Conservation (phyloP, 2,797 vertebrate species). For the Alauda arvensis region DNA sequence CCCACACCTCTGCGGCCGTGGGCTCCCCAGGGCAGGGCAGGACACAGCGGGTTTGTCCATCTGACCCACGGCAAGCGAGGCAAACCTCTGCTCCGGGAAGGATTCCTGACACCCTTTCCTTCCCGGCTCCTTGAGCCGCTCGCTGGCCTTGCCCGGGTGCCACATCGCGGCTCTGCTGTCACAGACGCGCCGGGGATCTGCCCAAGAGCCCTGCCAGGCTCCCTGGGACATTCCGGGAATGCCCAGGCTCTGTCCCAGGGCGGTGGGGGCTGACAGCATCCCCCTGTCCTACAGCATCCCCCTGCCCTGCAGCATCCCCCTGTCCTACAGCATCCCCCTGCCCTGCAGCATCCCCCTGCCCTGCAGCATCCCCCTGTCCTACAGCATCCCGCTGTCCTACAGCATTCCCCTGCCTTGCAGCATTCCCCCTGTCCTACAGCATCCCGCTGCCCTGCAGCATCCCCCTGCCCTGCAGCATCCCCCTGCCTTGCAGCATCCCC, state of each 20-base stretch:
- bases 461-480: neutral
- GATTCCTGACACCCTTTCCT: neutral
- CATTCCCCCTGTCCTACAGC: no score
- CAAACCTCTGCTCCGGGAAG: neutral
- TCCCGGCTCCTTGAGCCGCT: rapidly evolving
- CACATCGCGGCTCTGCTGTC: rapidly evolving
- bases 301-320: no score
- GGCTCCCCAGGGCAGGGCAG: rapidly evolving
- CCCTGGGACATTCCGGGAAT: rapidly evolving
- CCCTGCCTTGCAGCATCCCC: neutral
- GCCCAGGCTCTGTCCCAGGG: neutral
- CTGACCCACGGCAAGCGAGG: neutral
- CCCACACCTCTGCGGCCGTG: neutral
- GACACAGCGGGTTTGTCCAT: rapidly evolving
- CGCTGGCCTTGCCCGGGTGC: neutral
- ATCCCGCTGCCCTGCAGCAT: neutral
- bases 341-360: neutral
- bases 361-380: no score
- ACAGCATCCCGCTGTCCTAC: no score
- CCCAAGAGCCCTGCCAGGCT: neutral
- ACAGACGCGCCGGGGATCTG: rapidly evolving
- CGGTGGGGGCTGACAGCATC: neutral
- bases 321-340: no score
- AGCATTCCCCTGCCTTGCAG: no score
- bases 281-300: neutral